Conservation (phyloP, 2,797 vertebrate species). For the Erethizon dorsatum region DNA sequence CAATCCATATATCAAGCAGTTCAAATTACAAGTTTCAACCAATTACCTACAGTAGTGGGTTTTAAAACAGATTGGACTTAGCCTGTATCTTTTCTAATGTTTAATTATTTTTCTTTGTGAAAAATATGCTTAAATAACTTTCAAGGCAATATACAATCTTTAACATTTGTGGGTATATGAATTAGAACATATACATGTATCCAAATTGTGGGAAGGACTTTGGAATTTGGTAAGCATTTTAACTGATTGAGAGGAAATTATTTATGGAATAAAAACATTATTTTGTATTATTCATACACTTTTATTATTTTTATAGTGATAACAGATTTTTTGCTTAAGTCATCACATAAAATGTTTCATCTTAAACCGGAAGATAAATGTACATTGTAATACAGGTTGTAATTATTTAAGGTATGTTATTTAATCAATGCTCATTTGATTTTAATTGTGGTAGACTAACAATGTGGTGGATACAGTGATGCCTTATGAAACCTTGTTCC, state of each 20-base stretch:
- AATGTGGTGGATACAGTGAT: not conserved
- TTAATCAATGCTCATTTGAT: not conserved
- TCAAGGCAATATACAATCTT: not conserved
- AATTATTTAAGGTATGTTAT: not conserved
- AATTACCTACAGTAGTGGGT: not conserved
- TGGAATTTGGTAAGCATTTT: not conserved
- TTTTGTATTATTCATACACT: not conserved
- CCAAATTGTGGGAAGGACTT: not conserved
- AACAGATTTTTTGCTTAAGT: not conserved
- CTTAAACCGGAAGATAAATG: not conserved
- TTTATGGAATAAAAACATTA: not conserved
- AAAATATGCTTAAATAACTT: not conserved
- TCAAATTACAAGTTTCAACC: not conserved
- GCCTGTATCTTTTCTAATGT: not conserved
- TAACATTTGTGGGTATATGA: not conserved
- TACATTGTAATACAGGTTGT: not conserved
- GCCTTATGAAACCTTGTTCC: not conserved
- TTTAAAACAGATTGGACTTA: not conserved
- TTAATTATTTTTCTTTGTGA: not conserved
- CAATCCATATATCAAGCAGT: not conserved
- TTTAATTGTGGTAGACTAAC: not conserved
- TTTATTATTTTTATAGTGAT: slow-evolving; percentile 16
- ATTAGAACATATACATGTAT: not conserved
- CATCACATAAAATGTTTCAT: not conserved
- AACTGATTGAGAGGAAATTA: not conserved